Conservation (phyloP, 2,797 vertebrate genomes). For the Muscicapa comitata region DNA sequence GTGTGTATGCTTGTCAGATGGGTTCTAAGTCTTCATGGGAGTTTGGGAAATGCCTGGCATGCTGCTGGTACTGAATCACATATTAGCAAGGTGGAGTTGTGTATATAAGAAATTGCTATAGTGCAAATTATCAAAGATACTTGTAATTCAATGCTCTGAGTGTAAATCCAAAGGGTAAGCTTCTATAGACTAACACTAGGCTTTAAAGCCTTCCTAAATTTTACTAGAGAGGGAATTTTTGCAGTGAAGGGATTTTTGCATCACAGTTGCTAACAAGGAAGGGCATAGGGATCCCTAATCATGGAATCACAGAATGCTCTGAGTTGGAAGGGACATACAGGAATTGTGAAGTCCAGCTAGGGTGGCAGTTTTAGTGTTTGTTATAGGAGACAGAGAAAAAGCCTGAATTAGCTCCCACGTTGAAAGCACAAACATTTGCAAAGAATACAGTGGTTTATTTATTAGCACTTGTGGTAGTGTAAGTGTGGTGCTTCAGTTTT, state of each 20-base stretch:
- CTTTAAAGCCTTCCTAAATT: neutral
- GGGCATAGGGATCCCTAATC: neutral
- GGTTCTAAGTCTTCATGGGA: neutral
- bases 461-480: neutral
- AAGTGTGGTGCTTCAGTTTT: neutral
- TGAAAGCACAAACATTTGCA: neutral
- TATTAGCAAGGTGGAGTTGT: neutral
- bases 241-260: neutral
- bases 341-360: neutral
- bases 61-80: neutral
- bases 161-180: neutral
- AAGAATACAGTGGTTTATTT: neutral
- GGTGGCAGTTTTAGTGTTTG: neutral
- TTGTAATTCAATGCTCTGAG: neutral
- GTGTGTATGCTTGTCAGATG: neutral
- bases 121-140: neutral
- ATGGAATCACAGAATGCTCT: neutral
- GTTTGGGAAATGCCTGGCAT: neutral
- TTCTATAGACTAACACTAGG: neutral
- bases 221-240: neutral
- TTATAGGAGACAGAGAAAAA: neutral
- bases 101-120: neutral
- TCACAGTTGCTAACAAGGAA: neutral
- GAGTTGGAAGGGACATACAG: neutral
- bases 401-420: neutral